Evolutionary conservation across 2,888 invertebrate genomes (phyloP).

Genomic region (Mythimna impura): DNA sequence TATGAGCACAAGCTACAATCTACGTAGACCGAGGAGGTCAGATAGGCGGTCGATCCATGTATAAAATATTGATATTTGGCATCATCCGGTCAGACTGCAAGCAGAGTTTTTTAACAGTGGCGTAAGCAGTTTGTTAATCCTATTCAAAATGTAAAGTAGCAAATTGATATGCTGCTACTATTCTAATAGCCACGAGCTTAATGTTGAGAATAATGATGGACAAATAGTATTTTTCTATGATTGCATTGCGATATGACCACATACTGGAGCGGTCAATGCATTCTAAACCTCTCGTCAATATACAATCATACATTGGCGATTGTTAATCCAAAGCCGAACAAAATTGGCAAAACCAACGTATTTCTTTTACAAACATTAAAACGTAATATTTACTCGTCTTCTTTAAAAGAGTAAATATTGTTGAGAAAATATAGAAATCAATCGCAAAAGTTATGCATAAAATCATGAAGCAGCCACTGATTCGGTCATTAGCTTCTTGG

Average conservation of each 20-base stretch:
- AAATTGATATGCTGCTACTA: background rate
- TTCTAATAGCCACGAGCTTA: background rate
- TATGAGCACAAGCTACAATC: too few relatives aligned
- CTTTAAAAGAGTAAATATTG: constrained; percentile 9
- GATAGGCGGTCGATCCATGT: too few relatives aligned
- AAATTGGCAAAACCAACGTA: constrained; percentile 16
- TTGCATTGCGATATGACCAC: constrained; percentile 16
- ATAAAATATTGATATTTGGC: too few relatives aligned
- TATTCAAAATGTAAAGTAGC: background rate
- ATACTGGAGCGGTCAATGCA: constrained; percentile 26
- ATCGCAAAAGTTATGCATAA: constrained; percentile 39
- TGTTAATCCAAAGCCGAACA: constrained; percentile 18
- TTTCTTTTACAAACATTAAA: constrained; percentile 1
- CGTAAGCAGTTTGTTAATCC: background rate
- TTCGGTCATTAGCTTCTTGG: constrained; percentile 63
- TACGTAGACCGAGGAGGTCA: too few relatives aligned
- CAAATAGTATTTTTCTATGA: constrained; percentile 17
- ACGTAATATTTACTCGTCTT: constrained; percentile 21
- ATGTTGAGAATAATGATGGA: background rate
- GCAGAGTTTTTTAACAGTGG: too few relatives aligned
- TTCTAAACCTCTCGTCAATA: constrained; percentile 35
- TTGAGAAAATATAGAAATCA: constrained; percentile 34
- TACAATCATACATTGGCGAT: constrained; percentile 5
- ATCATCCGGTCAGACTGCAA: too few relatives aligned
- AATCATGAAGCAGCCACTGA: constrained; percentile 42